Percentiles rank a stretch among this genome's conserved stretches.
Conservation (phyloP, 2,888 invertebrate species). For the Lapara coniferarum region DNA sequence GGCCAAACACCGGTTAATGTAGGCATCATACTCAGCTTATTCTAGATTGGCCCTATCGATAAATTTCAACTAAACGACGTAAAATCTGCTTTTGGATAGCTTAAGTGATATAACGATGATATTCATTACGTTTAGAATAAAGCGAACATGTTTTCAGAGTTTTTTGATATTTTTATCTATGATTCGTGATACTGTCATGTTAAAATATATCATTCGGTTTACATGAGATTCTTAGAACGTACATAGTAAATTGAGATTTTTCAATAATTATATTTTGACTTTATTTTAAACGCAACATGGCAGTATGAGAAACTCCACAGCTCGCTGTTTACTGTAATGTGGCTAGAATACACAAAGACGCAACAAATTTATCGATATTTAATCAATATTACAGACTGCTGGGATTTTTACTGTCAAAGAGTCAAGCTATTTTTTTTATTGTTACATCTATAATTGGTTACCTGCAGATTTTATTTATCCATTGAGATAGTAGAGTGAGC, state of each 20-base stretch:
- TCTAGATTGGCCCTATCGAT: constrained; percentile 65
- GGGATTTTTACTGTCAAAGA: too few species aligned
- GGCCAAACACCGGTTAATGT: constrained; percentile 48
- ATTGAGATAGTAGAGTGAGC: not conserved
- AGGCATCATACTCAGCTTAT: constrained; percentile 61
- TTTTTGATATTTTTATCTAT: not conserved
- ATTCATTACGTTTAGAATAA: constrained; percentile 12
- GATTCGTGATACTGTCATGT: not conserved
- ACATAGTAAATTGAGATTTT: too few species aligned
- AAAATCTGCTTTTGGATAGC: not conserved
- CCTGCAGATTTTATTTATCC: too few species aligned
- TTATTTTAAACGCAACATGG: constrained; percentile 28
- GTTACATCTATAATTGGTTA: too few species aligned
- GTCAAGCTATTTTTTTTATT: too few species aligned
- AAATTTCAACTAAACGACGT: constrained; percentile 71
- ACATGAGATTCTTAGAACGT: too few species aligned
- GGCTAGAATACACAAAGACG: constrained; percentile 18
- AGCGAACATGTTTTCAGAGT: not conserved
- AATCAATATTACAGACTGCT: not conserved
- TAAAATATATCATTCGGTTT: too few species aligned
- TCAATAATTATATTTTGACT: not conserved
- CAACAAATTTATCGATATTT: not conserved
- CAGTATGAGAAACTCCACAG: constrained; percentile 29
- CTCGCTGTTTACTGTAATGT: constrained; percentile 26
- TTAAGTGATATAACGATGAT: not conserved